Base-by-base conservation (phyloP, 2,113 vertebrate genomes). In the Tursiops truncatus region DNA sequence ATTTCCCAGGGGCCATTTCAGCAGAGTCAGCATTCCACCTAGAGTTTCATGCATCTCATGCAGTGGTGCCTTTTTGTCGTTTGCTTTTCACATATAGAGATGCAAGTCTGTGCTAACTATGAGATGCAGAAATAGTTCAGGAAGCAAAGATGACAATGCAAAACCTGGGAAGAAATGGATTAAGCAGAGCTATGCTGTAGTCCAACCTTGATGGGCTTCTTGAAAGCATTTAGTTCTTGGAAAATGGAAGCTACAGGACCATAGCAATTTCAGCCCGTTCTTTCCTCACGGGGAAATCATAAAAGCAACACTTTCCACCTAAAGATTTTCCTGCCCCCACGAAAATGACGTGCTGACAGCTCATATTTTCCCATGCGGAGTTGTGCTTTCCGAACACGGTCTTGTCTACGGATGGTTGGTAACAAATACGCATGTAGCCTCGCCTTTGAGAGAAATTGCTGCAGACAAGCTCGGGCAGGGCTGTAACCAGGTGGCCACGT, bases 241-340 rank as follows among this genome's bases (percentile, higher is more conserved):
- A 58, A 95, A 86, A 80, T 3, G 33, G 95, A 89, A 36, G 58
- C 77, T 58, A 4, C 11, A 17, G 20, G 5, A 5, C 12, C 14
- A 1, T 4, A 25, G 53, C 50, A 2, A 25, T 67, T 87, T 36
- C 33, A 87, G 84, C 60, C 44, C 0, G 0, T 89, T 73, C 77
- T 87, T 71, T 71, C 47, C 56, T 79, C 62, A 1, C 0, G 3
- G 82, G 33, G 60, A 96, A 53, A 20, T 74, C 85, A 47, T 47
- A 83, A 86, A 79, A 85, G 89, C 71, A 73, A 2, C 82, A 33
- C 92, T 86, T 96, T 87, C 87, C 60, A 81, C 84, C 58, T 41
- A 56, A 60, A 63, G 77, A 20, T 63, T 77, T 91, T 68, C 77
- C 88, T 50, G 28, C 31, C 81, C 70, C 81, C 50, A 8, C 3